Base-by-base conservation (phyloP, 2,888 invertebrate genomes). In the Eupithecia vulgata region DNA sequence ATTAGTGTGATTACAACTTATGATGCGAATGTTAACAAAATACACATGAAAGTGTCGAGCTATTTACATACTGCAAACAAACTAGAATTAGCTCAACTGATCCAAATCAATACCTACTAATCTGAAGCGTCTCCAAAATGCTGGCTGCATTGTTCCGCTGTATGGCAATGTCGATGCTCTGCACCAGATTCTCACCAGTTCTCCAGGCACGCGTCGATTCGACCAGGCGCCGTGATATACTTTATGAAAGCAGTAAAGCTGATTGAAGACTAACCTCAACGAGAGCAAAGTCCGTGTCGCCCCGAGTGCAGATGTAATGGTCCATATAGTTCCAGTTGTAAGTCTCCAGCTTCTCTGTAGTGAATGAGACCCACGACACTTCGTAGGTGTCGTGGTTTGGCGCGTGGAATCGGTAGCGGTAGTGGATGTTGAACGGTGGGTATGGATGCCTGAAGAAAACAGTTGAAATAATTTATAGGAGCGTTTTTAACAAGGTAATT, bases 261-360 rank as follows among this genome's bases (percentile, higher is more conserved):
- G 12, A 57, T 30, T 17, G 3, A 62, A 62, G 17, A 70, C 69
- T 70, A 12, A 98, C 98, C 95, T 98, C 98, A 77, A 96, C 97
- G 40, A 99, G 93, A 42, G 96, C 95, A 93, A 98, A 98, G 88
- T 98, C 98, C 0, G 97, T 97, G 87, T 99, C 98, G 0, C 99
- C 99, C 75, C 98, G 95, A 0, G 98, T 98, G 85, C 99, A 99
- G 78, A 99, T 98, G 88, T 99, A 99, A 89, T 99, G 98, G 92
- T 99, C 99, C 93, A 99, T 96, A 87, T 98, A 98, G 91, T 99
- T 99, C 99, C 99, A 99, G 92, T 98, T 99, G 88, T 98, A 99
- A 82, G 97, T 98, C 91, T 99, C 99, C 70, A 99, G 92, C 86
- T 98, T 98, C 91, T 99, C 99, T 0, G 98, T 98, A 1, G 97